phyloP scores from a whole-genome alignment of 2,888 invertebrate genomes.

The Cyclophora albipunctata region DNA sequence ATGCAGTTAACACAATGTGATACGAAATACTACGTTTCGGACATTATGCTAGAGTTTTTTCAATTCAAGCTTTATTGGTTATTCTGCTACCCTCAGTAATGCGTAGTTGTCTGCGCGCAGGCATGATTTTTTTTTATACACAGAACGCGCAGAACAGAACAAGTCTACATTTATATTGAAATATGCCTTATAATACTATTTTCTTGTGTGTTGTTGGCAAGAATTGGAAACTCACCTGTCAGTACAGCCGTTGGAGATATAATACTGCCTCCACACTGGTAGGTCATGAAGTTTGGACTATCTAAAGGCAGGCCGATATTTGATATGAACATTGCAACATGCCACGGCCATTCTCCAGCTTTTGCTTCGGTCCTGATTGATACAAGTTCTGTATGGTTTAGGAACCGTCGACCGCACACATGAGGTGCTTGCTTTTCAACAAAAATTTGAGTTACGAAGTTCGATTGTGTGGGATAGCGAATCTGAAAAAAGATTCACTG shows the following conservation, averaged over 20 bases:
- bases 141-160: too few species aligned
- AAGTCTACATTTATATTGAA: too few species aligned
- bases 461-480: conserved; percentile 32
- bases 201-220: too few species aligned
- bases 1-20: too few species aligned
- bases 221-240: conserved; percentile 37
- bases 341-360: conserved; percentile 68
- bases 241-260: conserved; percentile 58
- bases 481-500: conserved; percentile 23
- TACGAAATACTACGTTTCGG: too few species aligned
- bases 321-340: conserved; percentile 49
- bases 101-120: too few species aligned
- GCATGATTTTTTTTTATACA: too few species aligned
- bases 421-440: conserved; percentile 31
- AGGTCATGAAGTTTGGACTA: conserved; percentile 21
- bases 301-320: conserved; percentile 8
- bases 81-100: too few species aligned
- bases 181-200: too few species aligned
- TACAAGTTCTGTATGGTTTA: conserved; percentile 50
- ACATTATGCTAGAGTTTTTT: too few species aligned
- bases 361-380: conserved; percentile 46
- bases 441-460: conserved; percentile 31
- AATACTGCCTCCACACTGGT: conserved; percentile 60
- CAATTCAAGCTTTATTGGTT: too few species aligned
- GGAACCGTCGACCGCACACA: conserved; percentile 49